These are phyloP conservation scores for Psilanteris sp. DNA, from an alignment of 1,140 invertebrate species.

Conservation along the genomic window DNA sequence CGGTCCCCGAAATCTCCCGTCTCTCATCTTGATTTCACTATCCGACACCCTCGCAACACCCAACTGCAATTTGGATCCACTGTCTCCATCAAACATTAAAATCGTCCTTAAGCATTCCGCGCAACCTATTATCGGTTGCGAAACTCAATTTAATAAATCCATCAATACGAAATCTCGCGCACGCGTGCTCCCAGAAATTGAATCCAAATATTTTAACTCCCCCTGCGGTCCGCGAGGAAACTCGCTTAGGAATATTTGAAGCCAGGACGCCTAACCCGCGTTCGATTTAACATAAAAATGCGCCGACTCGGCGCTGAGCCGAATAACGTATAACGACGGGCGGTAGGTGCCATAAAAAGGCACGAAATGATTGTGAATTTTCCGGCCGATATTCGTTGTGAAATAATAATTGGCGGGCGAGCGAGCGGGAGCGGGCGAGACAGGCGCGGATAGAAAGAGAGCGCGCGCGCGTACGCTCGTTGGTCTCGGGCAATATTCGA, in stretches of 20 bases:
- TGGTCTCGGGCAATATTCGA: conserved; percentile 62
- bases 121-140: conserved; percentile 23
- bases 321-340: conserved; percentile 22
- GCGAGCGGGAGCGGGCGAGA: background rate
- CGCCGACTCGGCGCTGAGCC: conserved; percentile 16
- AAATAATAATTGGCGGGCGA: conserved; percentile 60
- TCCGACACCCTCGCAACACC: too few species aligned
- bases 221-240: conserved; percentile 7
- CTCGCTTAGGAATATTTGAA: conserved; percentile 25
- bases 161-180: conserved; percentile 32
- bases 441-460: conserved; percentile 3
- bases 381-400: conserved; percentile 56
- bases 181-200: conserved; percentile 29
- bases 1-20: too few species aligned
- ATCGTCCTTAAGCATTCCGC: conserved; percentile 12
- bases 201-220: conserved; percentile 44
- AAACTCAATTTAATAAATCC: conserved; percentile 30
- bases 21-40: too few species aligned
- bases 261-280: conserved; percentile 9
- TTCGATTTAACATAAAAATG: conserved; percentile 53
- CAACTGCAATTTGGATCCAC: background rate
- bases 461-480: conserved; percentile 43
- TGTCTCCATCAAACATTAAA: conserved; percentile 19
- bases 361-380: conserved; percentile 49
- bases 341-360: conserved; percentile 17